These are phyloP conservation scores for Dipodomys ordii DNA, from an alignment of 2,113 vertebrate genomes.

Conservation along the genomic window DNA sequence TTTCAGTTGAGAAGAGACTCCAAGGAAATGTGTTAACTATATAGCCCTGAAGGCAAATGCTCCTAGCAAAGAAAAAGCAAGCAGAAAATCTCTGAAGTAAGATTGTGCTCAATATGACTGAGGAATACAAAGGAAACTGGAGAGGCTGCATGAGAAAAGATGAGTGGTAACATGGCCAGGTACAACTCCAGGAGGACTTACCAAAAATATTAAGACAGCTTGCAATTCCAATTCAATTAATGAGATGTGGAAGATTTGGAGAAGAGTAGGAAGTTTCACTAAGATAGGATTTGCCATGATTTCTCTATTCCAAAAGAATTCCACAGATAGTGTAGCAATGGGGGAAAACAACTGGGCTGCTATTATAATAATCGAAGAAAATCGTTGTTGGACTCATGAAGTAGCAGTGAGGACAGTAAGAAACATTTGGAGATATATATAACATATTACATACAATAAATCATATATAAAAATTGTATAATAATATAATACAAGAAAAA, in stretches of 20 bases:
- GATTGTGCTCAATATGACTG: neutral
- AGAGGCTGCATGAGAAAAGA: neutral
- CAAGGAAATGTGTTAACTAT: neutral
- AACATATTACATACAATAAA: too few species aligned
- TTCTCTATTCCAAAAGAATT: neutral
- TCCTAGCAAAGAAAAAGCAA: neutral
- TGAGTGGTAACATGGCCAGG: neutral
- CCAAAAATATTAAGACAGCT: neutral
- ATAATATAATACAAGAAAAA: too few species aligned
- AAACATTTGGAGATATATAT: neutral
- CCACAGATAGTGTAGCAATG: neutral
- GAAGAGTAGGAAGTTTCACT: neutral
- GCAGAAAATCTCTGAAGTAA: neutral
- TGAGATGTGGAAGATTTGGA: neutral
- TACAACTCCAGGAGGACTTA: too few species aligned
- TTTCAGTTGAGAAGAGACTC: neutral
- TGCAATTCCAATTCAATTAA: slow-evolving; percentile 51
- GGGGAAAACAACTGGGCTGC: neutral
- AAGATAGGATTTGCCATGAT: neutral
- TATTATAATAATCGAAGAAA: neutral
- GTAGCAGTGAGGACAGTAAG: neutral
- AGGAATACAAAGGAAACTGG: neutral
- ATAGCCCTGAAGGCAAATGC: neutral
- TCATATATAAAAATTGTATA: too few species aligned
- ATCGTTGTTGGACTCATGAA: neutral